These are phyloP conservation scores for Amphipoea oculea DNA, from an alignment of 2,888 invertebrate genomes.

Conservation along the genomic window DNA sequence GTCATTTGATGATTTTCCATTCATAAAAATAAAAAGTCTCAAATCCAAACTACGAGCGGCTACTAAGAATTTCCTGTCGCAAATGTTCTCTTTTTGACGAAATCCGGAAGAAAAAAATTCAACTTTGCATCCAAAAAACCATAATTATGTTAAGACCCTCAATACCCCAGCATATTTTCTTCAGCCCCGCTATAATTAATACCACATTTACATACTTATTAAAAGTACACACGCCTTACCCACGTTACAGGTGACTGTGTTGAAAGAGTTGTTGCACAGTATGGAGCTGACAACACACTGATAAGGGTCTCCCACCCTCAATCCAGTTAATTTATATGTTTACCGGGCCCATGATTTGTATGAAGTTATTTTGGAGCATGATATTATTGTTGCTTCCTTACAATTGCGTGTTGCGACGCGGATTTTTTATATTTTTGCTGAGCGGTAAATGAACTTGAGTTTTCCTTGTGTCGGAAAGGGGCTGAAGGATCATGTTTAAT, in stretches of 20 bases:
- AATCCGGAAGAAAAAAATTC: neutral
- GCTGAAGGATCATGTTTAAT: neutral
- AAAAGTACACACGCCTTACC: slow-evolving; percentile 38
- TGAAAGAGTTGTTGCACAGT: slow-evolving; percentile 60
- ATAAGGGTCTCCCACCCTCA: slow-evolving; percentile 60
- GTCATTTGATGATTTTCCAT: no score
- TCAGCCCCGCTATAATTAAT: slow-evolving; percentile 35
- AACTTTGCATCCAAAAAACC: neutral
- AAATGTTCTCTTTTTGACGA: neutral
- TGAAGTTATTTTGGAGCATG: slow-evolving; percentile 56
- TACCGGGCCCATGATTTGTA: slow-evolving; percentile 59
- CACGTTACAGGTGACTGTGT: slow-evolving; percentile 44
- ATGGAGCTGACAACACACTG: slow-evolving; percentile 62
- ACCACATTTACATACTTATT: slow-evolving; percentile 53
- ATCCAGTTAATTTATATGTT: slow-evolving; percentile 65
- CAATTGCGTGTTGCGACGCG: slow-evolving; percentile 12
- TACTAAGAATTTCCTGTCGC: no score
- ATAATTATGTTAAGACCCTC: neutral
- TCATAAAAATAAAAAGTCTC: no score
- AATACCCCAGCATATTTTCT: neutral
- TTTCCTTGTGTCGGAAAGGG: neutral
- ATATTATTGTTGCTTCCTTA: slow-evolving; percentile 38
- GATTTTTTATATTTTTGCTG: slow-evolving; percentile 44
- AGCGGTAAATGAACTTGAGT: slow-evolving; percentile 30
- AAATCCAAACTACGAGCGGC: no score